Evolutionary conservation across 2,113 vertebrate genomes (phyloP), one percentile per base, ranked within the genome.

Genomic region (Campylomormyrus tamandua): DNA sequence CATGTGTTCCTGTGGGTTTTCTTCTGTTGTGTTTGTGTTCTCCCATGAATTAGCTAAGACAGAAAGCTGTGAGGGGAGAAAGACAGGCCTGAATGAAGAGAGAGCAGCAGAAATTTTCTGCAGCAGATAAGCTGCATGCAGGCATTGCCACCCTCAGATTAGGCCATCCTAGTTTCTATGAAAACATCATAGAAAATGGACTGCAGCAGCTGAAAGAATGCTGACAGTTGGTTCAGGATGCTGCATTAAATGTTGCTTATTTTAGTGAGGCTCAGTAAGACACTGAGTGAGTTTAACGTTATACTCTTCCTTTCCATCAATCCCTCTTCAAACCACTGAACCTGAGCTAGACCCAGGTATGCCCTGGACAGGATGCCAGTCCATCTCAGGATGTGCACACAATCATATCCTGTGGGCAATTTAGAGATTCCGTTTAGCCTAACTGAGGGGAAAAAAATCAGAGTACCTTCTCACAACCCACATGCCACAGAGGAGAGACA

Each of bases 21-120:
- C 31, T 80, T 39, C 74, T 80, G 74, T 80, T 80, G 31, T 42
- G 35, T 19, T 77, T 5, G 5, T 93, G n/a, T 96, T 96, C 1
- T 91, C 94, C 46, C 95, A 95, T 19, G 95, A 91, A 89, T 95
- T 94, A 0, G 96, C 97, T 58, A 48, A 53, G n/a, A 94, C 95
- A 89, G 93, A 93, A 90, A 93, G 90, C 97, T 98, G 90, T 87
- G n/a, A 83, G 56, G 89, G 31, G 39, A 90, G 89, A 1, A 91
- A 35, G 46, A 42, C 10, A 70, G 10, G 58, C 74, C 35, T 42
- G 74, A 80, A 77, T 19, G 15, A 15, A 2, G 35, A 39, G 70
- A 74, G 24, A 77, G 31, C 15, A 77, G 13, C 31, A 39, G 31
- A 35, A 35, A 77, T 19, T 19, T 13, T 35, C 35, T 39, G 15